Evolutionary conservation across 37 sponge, comb jelly and placozoan species (phyloP), one percentile per base, ranked within the genome.

Genomic region (Cliona cf. orientalis): DNA sequence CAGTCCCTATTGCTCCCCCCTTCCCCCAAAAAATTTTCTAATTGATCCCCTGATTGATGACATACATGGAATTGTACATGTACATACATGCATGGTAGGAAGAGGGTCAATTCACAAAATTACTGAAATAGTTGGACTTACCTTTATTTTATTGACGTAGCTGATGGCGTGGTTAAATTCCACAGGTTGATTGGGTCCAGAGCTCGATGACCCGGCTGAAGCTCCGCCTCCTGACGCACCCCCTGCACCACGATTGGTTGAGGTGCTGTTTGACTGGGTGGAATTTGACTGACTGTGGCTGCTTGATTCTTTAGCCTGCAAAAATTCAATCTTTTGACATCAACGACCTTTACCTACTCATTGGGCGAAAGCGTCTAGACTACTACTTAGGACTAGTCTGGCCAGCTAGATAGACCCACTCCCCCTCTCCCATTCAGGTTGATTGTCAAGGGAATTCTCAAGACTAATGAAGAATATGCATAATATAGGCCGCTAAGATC

Each of bases 141-240:
- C 96, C 84, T 89, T 94, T 32, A 97, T 97, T 74, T 97, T 97
- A 79, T 97, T 97, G 46, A 97, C 98, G 72, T 97, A 97, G 71
- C 84, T 97, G 68, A 97, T 92, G 58, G 98, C 98, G 42, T 97
- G 95, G 78, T 97, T 97, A 76, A 97, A 97, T 69, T 97, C 98
- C 65, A 94, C 95, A 28, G 95, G 95, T 64, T 94, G 92, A 41
- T 89, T 90, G 35, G 40, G 71, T 42, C 53, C 60, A 49, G 57
- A 7, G 7, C 32, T 35, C 1, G 22, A 37, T 37, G 58, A 46
- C 45, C 53, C 61, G 21, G 58, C 71, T 43, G n/a, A 5, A 37
- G 6, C 76, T 31, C 2, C 36, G 23, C 31, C 55, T 36, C 57
- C 31, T 31, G 29, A 1, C 6, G 46, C 43, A 23, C 69, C 63